Percentiles rank a stretch among this genome's conserved stretches.
Conservation (phyloP, 2,113 vertebrate species). For the Neomonachus schauinslandi region DNA sequence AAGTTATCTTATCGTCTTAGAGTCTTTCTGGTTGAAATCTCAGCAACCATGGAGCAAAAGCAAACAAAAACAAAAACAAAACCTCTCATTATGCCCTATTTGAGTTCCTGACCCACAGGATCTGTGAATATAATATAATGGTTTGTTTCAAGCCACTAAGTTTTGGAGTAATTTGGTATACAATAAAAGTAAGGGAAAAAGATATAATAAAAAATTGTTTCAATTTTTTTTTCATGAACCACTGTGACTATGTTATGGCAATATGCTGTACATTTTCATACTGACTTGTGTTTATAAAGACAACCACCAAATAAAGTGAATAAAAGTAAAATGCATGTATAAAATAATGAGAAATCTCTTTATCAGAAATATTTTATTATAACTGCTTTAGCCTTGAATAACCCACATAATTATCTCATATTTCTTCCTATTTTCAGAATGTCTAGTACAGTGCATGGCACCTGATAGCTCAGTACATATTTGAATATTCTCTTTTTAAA, state of each 20-base stretch:
- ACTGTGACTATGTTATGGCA: background rate
- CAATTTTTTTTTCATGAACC: background rate
- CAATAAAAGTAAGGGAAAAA: background rate
- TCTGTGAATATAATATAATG: background rate
- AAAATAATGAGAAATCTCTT: background rate
- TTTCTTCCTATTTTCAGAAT: background rate
- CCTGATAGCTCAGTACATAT: background rate
- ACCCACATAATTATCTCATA: background rate
- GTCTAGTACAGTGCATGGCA: background rate
- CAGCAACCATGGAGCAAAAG: background rate
- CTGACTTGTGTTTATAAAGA: background rate
- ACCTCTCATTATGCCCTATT: background rate
- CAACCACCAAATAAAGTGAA: background rate
- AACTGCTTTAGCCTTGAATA: background rate
- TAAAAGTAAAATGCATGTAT: background rate
- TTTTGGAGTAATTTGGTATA: background rate
- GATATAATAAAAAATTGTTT: background rate
- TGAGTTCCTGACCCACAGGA: background rate
- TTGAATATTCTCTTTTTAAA: background rate
- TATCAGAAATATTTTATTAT: conserved; percentile 7
- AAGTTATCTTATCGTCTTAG: background rate
- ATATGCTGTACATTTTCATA: background rate
- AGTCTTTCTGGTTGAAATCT: background rate
- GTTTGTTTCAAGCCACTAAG: background rate
- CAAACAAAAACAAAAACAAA: background rate